These are phyloP conservation scores for Gallinago media DNA, from an alignment of 2,113 vertebrate species.

Conservation along the genomic window DNA sequence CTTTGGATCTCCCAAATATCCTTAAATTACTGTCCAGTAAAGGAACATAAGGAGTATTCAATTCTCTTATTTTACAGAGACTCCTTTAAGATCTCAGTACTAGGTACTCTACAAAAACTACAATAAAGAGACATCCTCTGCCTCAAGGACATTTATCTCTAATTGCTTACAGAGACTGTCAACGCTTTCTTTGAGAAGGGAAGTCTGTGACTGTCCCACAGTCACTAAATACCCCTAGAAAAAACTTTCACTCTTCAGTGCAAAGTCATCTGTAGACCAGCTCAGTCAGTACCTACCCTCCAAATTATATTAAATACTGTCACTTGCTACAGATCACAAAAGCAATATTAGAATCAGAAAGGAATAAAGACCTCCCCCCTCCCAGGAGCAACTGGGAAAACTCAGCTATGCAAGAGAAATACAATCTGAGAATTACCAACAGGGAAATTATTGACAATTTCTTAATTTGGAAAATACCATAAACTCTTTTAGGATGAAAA, in stretches of 20 bases:
- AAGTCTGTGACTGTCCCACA: neutral
- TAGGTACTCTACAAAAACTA: neutral
- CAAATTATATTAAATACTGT: neutral
- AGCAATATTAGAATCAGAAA: neutral
- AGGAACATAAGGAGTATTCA: neutral
- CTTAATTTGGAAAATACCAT: neutral
- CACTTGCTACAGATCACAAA: neutral
- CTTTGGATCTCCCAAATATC: neutral
- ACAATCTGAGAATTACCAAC: neutral
- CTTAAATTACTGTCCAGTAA: neutral
- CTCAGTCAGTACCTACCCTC: neutral
- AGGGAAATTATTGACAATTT: neutral
- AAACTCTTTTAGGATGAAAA: neutral
- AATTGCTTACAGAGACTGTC: constrained; percentile 31
- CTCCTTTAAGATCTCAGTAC: neutral
- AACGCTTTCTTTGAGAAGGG: neutral
- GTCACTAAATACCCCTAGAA: neutral
- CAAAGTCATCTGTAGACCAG: neutral
- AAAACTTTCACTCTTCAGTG: neutral
- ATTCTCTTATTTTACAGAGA: neutral
- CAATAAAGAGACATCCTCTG: constrained; percentile 6
- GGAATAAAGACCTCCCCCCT: neutral
- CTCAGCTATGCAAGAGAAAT: neutral
- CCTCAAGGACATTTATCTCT: neutral
- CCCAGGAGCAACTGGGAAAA: neutral